Conservation (phyloP, 2,888 invertebrate species). For the Caenorhabditis sp. region DNA sequence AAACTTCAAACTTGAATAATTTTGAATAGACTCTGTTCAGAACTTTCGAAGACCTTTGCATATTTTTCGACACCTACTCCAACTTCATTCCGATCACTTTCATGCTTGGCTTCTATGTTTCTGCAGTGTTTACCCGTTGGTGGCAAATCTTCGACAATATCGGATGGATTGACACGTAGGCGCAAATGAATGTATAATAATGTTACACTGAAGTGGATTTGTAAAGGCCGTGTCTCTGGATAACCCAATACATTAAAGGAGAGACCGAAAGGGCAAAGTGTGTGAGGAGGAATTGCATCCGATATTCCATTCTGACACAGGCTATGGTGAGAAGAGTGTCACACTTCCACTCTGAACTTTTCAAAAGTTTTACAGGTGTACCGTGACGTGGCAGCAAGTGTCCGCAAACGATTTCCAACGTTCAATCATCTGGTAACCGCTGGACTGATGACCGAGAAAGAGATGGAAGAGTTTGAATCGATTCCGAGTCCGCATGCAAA, state of each 20-base stretch:
- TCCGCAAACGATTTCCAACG: constrained; percentile 76
- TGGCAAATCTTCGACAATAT: constrained; percentile 75
- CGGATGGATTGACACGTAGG: constrained; percentile 78
- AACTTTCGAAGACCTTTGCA: constrained; percentile 73
- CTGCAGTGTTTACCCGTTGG: constrained; percentile 73
- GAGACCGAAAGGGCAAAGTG: constrained; percentile 66
- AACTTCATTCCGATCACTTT: constrained; percentile 76
- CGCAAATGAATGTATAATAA: neutral
- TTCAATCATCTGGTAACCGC: constrained; percentile 76
- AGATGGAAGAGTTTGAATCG: constrained; percentile 73
- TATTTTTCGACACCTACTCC: constrained; percentile 75
- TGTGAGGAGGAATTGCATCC: constrained; percentile 71
- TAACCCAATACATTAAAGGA: constrained; percentile 70
- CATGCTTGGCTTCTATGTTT: constrained; percentile 78
- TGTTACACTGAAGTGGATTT: too few relatives aligned
- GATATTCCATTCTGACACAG: constrained; percentile 74
- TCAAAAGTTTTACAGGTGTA: constrained; percentile 49
- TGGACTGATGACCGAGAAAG: constrained; percentile 75
- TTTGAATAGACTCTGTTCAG: constrained; percentile 55
- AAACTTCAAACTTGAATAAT: too few relatives aligned
- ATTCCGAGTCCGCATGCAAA: constrained; percentile 72
- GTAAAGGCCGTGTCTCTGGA: constrained; percentile 72
- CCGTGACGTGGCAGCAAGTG: constrained; percentile 74
- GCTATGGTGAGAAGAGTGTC: constrained; percentile 69
- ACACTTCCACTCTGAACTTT: too few relatives aligned